These are phyloP conservation scores for Lepidurus couesii DNA, from an alignment of 1,140 invertebrate species.

Conservation along the genomic window DNA sequence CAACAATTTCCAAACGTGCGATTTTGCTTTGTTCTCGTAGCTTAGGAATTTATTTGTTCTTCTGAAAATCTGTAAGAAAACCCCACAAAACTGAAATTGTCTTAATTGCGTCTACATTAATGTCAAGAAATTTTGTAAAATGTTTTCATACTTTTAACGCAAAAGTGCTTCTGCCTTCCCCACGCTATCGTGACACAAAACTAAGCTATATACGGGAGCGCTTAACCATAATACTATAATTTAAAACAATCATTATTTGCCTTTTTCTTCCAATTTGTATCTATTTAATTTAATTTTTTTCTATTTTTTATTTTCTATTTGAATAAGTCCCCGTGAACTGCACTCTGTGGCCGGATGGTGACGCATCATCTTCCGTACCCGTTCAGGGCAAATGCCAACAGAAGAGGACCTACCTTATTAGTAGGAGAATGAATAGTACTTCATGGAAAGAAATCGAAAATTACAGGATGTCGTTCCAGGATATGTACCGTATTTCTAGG, in stretches of 20 bases:
- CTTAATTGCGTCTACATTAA: too few species aligned
- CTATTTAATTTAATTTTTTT: background rate
- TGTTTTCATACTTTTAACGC: background rate
- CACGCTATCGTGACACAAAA: background rate
- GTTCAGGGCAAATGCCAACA: background rate
- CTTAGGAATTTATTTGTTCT: background rate
- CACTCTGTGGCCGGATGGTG: background rate
- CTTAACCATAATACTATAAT: background rate
- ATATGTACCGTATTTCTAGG: background rate
- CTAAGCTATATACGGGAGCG: background rate
- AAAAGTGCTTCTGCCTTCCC: background rate
- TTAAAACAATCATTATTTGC: background rate
- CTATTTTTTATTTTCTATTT: background rate
- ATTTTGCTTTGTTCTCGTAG: background rate
- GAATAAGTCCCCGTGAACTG: background rate
- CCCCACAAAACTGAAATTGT: too few species aligned
- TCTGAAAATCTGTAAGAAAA: too few species aligned
- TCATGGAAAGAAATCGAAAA: background rate
- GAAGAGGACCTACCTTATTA: background rate
- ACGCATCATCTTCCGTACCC: background rate
- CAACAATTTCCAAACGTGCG: too few species aligned
- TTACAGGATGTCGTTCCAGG: background rate
- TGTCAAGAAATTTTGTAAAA: background rate
- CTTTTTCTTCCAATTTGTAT: background rate
- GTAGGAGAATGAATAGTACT: background rate